phyloP scores from a whole-genome alignment of 1,140 invertebrate species.

The Bombus waltoni region DNA sequence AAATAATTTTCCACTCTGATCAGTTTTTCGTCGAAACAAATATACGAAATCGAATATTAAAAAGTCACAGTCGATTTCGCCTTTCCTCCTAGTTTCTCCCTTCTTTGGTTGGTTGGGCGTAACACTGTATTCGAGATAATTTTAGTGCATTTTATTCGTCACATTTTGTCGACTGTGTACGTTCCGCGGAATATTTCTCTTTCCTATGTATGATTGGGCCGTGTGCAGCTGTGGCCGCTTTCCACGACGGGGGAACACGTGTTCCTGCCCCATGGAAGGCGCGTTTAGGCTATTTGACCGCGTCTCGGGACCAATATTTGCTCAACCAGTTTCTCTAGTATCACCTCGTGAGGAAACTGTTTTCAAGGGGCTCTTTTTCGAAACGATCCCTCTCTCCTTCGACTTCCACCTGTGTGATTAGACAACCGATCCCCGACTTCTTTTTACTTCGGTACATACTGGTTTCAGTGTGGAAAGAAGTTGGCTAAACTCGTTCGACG shows the following conservation, averaged over 20 bases:
- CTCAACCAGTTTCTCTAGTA: neutral
- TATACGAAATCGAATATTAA: neutral
- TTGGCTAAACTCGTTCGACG: neutral
- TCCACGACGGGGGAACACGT: neutral
- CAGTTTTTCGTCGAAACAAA: neutral
- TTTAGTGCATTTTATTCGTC: constrained; percentile 6
- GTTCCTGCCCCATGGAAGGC: neutral
- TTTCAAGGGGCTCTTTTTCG: neutral
- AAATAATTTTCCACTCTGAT: neutral
- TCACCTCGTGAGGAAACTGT: neutral
- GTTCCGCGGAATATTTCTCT: neutral
- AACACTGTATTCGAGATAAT: neutral
- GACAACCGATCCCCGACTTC: neutral
- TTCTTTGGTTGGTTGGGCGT: no score
- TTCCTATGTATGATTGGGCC: neutral
- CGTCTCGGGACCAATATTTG: neutral
- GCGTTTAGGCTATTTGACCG: neutral
- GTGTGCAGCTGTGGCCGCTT: neutral
- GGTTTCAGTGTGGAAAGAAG: neutral
- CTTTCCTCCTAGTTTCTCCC: neutral
- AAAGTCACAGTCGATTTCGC: neutral
- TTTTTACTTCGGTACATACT: neutral
- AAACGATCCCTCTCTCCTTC: neutral
- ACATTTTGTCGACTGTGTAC: neutral
- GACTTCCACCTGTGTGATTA: neutral